Evolutionary conservation across 1,140 invertebrate genomes (phyloP).

Genomic region (Protaetia brevitarsis): DNA sequence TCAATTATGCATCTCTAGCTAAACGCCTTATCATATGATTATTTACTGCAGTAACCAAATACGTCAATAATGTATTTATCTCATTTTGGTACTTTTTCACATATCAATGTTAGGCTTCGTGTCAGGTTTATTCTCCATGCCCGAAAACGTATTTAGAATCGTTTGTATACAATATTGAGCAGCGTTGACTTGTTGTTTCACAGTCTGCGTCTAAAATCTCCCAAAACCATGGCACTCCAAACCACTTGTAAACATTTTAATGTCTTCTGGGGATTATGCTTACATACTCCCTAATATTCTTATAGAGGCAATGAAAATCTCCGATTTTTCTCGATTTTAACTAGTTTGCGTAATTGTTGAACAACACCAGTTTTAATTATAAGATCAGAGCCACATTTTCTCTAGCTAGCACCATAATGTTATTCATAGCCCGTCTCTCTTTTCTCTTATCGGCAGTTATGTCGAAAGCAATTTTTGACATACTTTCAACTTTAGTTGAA

Average conservation of each 20-base stretch:
- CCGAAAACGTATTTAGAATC: conserved; percentile 76
- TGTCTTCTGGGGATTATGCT: conserved; percentile 62
- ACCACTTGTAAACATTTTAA: conserved; percentile 65
- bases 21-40: conserved; percentile 76
- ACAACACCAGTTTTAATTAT: conserved; percentile 67
- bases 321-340: conserved; percentile 75
- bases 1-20: conserved; percentile 86
- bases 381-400: conserved; percentile 79
- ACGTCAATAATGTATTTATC: conserved; percentile 79
- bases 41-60: conserved; percentile 73
- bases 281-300: conserved; percentile 74
- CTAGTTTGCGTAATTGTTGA: conserved; percentile 64
- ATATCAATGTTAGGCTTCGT: conserved; percentile 69
- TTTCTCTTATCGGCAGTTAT: conserved; percentile 66
- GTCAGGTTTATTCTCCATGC: conserved; percentile 73
- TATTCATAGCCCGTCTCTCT: conserved; percentile 82
- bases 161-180: conserved; percentile 76
- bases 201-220: conserved; percentile 75
- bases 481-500: conserved; percentile 75
- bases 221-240: conserved; percentile 79
- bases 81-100: conserved; percentile 71
- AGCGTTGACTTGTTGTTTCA: conserved; percentile 70
- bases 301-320: conserved; percentile 65
- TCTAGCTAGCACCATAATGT: conserved; percentile 85
- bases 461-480: conserved; percentile 78